Evolutionary conservation across 2,888 invertebrate species (phyloP), one percentile per base, ranked within the genome.

Genomic region (Callosobruchus maculatus): DNA sequence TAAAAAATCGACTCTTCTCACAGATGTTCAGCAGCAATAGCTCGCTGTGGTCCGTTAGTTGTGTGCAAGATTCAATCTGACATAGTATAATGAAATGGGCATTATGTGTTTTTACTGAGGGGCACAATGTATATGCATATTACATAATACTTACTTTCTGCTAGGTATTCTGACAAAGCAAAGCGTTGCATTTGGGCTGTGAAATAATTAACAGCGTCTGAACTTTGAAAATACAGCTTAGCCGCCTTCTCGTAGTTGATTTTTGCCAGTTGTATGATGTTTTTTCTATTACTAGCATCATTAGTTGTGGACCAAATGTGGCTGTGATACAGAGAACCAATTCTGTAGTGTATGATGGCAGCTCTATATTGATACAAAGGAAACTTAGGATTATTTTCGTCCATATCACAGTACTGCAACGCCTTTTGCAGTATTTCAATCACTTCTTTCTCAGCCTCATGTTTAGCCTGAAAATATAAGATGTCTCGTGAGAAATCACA

Each of bases 331-430:
- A 96, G 88, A 0, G 95, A 94, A 0, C 93, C 97, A 21, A 97
- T 90, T 71, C 95, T 88, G 81, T 94, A 94, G 84, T 96, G 92
- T 78, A 97, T 93, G 80, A 92, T 91, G n/a, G 94, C 97, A 0
- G 94, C 94, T 20, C 97, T 89, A 86, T 94, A 96, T 85, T 94
- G 94, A 86, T 95, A 96, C 67, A 95, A 86, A 21, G 94, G 92
- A 85, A 93, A 94, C 0, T 93, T 88, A 0, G 93, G 89, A 0
- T 93, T 92, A 0, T 91, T 88, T 72, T 92, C 92, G 71, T 90
- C 90, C 9, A 92, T 87, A 80, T 93, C 93, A 83, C 97, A 96
- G 77, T 92, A 89, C 80, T 93, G 93, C 0, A 97, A 85, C 0
- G 96, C 94, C 83, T 93, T 93, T 79, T 92, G 92, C 77, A 97